Percentiles rank a stretch among this genome's conserved stretches.
Evolutionary conservation across 1,140 invertebrate species (phyloP).

Genomic region (Melanaphis sacchari): DNA sequence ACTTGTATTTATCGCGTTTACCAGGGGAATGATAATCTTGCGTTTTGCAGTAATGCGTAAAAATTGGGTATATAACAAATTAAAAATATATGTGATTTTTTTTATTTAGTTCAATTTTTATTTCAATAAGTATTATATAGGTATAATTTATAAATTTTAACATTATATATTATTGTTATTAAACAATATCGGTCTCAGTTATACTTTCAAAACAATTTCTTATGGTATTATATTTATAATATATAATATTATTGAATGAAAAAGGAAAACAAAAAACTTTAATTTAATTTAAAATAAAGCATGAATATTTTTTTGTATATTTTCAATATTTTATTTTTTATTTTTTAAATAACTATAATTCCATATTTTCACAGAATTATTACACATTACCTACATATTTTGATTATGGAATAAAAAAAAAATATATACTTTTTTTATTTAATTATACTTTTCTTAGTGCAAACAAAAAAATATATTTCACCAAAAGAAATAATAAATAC

Average conservation of each 20-base stretch:
- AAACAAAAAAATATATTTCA: background rate
- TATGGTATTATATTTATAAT: background rate
- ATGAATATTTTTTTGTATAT: background rate
- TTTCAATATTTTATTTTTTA: no score
- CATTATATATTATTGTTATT: background rate
- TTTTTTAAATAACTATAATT: background rate
- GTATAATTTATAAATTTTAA: background rate
- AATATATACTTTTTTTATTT: background rate
- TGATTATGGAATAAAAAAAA: background rate
- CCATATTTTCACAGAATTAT: background rate
- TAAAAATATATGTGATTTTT: background rate
- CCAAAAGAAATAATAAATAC: background rate
- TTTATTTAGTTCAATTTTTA: background rate
- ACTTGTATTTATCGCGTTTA: background rate
- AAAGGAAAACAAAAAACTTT: background rate
- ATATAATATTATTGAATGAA: background rate
- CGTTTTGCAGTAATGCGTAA: background rate
- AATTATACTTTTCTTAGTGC: background rate
- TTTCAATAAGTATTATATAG: background rate
- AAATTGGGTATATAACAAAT: background rate
- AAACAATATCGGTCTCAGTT: constrained; percentile 5
- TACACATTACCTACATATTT: background rate
- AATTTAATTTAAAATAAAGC: background rate
- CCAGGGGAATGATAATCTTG: background rate
- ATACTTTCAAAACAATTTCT: background rate